These are phyloP conservation scores for Apamea epomidion DNA, from an alignment of 2,888 invertebrate species.

Conservation along the genomic window DNA sequence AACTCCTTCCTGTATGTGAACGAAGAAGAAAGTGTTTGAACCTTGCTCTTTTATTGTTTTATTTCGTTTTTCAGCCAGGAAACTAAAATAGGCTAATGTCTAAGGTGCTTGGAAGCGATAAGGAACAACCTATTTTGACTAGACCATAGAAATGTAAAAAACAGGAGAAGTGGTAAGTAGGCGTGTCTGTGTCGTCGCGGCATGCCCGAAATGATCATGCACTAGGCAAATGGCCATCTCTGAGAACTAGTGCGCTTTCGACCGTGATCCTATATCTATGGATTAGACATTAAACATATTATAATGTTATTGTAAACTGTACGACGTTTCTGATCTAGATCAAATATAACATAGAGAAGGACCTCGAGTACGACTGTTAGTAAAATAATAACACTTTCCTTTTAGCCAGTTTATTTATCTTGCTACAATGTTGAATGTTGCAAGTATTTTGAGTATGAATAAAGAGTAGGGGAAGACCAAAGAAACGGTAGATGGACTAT, in stretches of 20 bases:
- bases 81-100: conserved; percentile 37
- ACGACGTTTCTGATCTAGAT: background rate
- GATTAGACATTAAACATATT: background rate
- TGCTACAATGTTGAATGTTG: background rate
- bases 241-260: too few species aligned
- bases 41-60: conserved; percentile 4
- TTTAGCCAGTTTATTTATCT: background rate
- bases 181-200: too few species aligned
- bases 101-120: conserved; percentile 29
- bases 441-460: background rate
- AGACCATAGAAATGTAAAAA: background rate
- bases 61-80: conserved; percentile 19
- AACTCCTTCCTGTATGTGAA: conserved; percentile 8
- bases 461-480: background rate
- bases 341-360: background rate
- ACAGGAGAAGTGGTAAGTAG: too few species aligned
- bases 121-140: conserved; percentile 13
- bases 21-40: conserved; percentile 16
- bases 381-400: background rate
- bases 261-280: too few species aligned
- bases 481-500: background rate
- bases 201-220: too few species aligned
- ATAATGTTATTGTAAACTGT: conserved; percentile 3
- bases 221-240: too few species aligned
- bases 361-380: background rate